These are phyloP conservation scores for Chrysocyon brachyurus DNA, from an alignment of 2,797 vertebrate genomes.

Conservation along the genomic window DNA sequence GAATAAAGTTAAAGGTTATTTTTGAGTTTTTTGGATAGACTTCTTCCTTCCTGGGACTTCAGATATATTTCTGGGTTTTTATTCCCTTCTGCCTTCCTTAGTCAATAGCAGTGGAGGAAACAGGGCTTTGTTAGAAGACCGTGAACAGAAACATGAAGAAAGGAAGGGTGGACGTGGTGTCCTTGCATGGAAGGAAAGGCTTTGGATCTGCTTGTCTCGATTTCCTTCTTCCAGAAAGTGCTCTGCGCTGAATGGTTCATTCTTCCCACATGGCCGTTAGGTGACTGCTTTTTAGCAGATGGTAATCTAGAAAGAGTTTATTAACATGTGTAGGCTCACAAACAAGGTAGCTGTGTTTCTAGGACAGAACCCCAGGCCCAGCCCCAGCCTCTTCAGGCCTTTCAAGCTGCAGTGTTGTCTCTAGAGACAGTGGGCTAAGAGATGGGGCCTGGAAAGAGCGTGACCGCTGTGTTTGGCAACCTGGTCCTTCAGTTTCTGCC, in stretches of 20 bases:
- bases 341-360: neutral
- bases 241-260: neutral
- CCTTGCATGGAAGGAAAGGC: neutral
- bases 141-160: neutral
- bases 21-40: neutral
- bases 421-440: rapidly evolving
- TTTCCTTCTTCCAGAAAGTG: neutral
- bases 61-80: neutral
- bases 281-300: neutral
- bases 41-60: neutral
- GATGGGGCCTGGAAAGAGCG: neutral
- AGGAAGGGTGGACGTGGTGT: neutral
- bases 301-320: neutral
- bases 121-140: neutral
- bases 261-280: neutral
- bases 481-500: neutral
- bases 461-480: neutral
- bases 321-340: neutral
- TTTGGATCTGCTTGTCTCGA: neutral
- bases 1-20: neutral
- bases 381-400: neutral
- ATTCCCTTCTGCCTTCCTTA: neutral
- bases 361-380: neutral
- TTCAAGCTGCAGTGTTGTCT: neutral
- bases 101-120: neutral